Evolutionary conservation across 2,888 invertebrate species (phyloP), one percentile per base, ranked within the genome.

Genomic region (Augiades crinisus): DNA sequence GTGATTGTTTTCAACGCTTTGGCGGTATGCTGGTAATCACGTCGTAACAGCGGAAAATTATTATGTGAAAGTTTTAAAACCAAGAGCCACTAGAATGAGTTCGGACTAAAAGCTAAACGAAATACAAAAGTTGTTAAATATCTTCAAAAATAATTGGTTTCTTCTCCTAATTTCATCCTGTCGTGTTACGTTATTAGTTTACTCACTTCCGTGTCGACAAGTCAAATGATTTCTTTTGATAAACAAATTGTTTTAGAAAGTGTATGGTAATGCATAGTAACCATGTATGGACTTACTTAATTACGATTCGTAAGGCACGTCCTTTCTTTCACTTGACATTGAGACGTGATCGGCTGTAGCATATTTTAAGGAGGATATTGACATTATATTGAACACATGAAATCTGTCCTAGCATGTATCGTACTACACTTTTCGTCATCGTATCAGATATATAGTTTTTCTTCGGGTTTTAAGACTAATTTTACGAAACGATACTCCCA

Each of bases 251-350:
- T 47, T 55, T 63, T 68, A 63, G 66, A 67, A 65, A 67, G 66
- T 61, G 46, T 44, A 50, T 50, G 43, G 13, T 49, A 44, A 46
- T 46, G 54, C 31, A 51, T 36, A 51, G 52, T 40, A 33, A 43
- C 45, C 36, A 27, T 41, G 31, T 56, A 51, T 47, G 45, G 46
- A 22, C 44, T 30, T 54, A 61, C 57, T 62, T 72, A 71, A 74
- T 75, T 75, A 68, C 59, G 62, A 72, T 76, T 75, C 69, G 55
- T 62, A 53, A 59, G 60, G 65, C 71, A 76, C 68, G 74, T 76
- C 75, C 73, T 68, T 73, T 86, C 80, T 80, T 78, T 87, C 77
- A 80, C 80, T 84, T 87, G 86, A 87, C 88, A 87, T 86, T 87
- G 86, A 76, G 68, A 68, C 64, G 60, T 72, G 79, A 77, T 77